Evolutionary conservation across 2,797 vertebrate species (phyloP).

Genomic region (Lates japonicus): DNA sequence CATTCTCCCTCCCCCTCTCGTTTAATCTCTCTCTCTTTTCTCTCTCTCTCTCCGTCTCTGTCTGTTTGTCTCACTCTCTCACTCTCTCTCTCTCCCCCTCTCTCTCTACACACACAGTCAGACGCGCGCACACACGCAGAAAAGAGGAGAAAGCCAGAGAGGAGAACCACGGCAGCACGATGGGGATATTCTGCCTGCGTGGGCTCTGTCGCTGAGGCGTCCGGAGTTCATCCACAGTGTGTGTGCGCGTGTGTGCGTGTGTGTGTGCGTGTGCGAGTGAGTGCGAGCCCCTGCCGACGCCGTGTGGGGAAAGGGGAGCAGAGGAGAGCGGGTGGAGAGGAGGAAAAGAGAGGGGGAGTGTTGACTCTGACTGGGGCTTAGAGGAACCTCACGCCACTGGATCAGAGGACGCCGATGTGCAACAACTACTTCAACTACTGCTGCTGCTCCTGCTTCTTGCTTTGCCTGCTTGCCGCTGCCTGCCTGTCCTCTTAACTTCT

Average conservation of each 20-base stretch:
- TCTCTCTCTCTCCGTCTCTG: constrained; percentile 28
- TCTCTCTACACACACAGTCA: constrained; percentile 55
- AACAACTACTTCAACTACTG: constrained; percentile 80
- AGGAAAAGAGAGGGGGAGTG: constrained; percentile 65
- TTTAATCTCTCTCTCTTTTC: constrained; percentile 55
- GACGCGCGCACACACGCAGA: constrained; percentile 59
- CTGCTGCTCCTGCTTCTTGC: constrained; percentile 47
- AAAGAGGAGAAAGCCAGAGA: constrained; percentile 68
- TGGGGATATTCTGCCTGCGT: constrained; percentile 83
- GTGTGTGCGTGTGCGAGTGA: constrained; percentile 40
- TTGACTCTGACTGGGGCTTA: constrained; percentile 74
- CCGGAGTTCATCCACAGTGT: constrained; percentile 71
- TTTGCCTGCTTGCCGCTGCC: constrained; percentile 44
- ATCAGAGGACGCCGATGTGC: constrained; percentile 85
- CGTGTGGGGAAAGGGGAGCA: constrained; percentile 50
- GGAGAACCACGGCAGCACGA: constrained; percentile 76
- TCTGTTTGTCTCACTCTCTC: constrained; percentile 37
- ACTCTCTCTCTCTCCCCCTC: constrained; percentile 36
- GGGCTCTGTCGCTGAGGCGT: constrained; percentile 78
- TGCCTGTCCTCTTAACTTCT: constrained; percentile 75
- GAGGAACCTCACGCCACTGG: constrained; percentile 70
- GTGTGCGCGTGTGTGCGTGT: constrained; percentile 39
- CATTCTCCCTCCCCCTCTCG: constrained; percentile 60
- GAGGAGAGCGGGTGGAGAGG: constrained; percentile 56
- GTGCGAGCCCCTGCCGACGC: constrained; percentile 58